Conservation (phyloP, 1,140 invertebrate genomes). For the Leguminivora glycinivorella region DNA sequence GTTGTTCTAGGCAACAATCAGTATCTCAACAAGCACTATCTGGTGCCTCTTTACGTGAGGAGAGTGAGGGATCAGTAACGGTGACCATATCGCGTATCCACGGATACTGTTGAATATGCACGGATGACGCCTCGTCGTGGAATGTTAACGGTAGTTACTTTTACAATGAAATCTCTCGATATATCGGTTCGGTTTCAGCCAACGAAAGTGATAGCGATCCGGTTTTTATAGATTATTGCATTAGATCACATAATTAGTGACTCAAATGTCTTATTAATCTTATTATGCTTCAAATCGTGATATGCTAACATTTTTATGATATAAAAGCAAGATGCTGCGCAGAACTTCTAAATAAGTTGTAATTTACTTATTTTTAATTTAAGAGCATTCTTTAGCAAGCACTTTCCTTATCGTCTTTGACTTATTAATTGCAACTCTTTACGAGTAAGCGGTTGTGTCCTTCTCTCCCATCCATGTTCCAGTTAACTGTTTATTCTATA, state of each 20-base stretch:
- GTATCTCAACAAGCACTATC: conserved; percentile 31
- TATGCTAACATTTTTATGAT: neutral
- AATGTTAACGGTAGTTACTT: conserved; percentile 71
- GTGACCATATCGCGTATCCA: conserved; percentile 58
- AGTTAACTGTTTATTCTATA: too few species aligned
- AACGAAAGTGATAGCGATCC: conserved; percentile 64
- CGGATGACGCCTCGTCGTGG: conserved; percentile 63
- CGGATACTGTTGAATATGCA: conserved; percentile 70
- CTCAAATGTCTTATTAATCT: conserved; percentile 53
- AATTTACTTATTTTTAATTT: too few species aligned
- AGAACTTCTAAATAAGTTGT: too few species aligned
- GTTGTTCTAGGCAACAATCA: conserved; percentile 37
- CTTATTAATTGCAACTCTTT: too few species aligned
- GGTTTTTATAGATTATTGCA: conserved; percentile 48
- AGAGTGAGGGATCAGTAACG: conserved; percentile 58
- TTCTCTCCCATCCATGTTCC: too few species aligned
- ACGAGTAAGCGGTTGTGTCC: too few species aligned
- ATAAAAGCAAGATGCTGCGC: neutral
- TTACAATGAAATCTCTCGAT: conserved; percentile 52
- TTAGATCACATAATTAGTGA: conserved; percentile 33
- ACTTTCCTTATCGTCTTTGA: too few species aligned
- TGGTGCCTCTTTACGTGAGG: conserved; percentile 49
- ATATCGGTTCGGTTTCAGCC: conserved; percentile 49
- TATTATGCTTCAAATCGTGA: conserved; percentile 34
- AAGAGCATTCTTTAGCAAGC: too few species aligned